Evolutionary conservation across 2,113 vertebrate species (phyloP), one percentile per base, ranked within the genome.

Genomic region (Cyanoliseus patagonus): DNA sequence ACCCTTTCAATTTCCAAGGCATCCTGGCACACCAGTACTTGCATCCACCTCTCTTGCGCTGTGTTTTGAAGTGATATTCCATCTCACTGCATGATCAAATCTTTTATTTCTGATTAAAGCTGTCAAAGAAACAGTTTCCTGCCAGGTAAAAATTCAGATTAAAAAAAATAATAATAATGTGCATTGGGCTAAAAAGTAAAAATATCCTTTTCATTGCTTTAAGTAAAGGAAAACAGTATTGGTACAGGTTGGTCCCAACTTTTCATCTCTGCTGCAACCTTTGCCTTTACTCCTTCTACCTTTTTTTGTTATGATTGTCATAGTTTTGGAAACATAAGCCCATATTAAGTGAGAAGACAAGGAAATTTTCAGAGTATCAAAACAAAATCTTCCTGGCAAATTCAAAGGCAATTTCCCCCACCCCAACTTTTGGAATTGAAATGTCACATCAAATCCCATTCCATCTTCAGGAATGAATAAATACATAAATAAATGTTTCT

Each of bases 51-150:
- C 66, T 72, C 66, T 67, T 35, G 44, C 68, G 17, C 61, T 1
- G 0, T 17, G 52, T 73, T 94, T 73, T 89, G 83, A 94, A 68
- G 82, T 52, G 62, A 59, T 81, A 72, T 68, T 86, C 73, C 66
- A 24, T 18, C 62, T 89, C 91, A 44, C 69, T 79, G 91, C 52
- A 4, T 47, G 74, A 84, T 52, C 77, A 85, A 6, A 66, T 85
- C 69, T 79, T 89, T 89, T 90, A 82, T 78, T 97, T 78, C 66
- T 86, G 52, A 76, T 94, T 82, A 84, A 81, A 92, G 78, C 69
- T 82, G 77, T 46, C 51, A 17, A 78, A 88, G 73, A 74, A 96
- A 70, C 17, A 76, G 76, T 75, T 94, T 95, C 69, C 73, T 70
- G 30, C 44, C 69, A 33, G 39, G 52, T 57, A 28, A 79, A 87